Base-by-base conservation (phyloP, 2,113 vertebrate genomes). In the Atlantisia rogersi region DNA sequence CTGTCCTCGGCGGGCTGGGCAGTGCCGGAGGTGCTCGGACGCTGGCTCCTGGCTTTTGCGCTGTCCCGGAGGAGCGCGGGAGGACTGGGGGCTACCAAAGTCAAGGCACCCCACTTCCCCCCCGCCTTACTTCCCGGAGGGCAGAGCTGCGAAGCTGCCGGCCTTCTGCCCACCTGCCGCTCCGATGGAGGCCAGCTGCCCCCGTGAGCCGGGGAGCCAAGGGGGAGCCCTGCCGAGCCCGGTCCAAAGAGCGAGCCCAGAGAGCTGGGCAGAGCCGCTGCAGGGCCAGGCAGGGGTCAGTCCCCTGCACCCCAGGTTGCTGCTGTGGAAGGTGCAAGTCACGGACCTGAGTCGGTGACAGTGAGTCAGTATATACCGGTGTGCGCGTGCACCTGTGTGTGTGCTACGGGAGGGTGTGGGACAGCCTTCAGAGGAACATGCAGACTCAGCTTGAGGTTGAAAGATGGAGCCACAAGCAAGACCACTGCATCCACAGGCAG, bases 371-470 rank as follows among this genome's bases (percentile, higher is more conserved):
- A 11, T 4, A 5, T 7, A 3, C 13, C 10, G 53, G 2, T 12
- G 3, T 6, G 5, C 13, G 6, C 11, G 8, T 12, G 0, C 11
- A 15, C 5, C 28, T 9, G 12, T 12, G 5, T 16, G 3, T 5
- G 21, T 32, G 42, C 48, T 69, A 3, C 3, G 44, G 70, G 25
- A 60, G 18, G 58, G 22, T 18, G 39, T 28, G 52, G n/a, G 86
- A 46, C 64, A 5, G 13, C 56, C 68, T 56, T 25, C 21, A 22
- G 53, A 11, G 7, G 15, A 69, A 26, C 12, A 31, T 32, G 26
- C 32, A 55, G 59, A 62, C 88, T 79, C 62, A 39, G 42, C 39
- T 60, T 48, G 65, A 48, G 44, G 10, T 1, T 52, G 65, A 68
- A 73, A 68, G 56, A 44, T 3, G 24, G n/a, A 56, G n/a, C 14